These are phyloP conservation scores for Nibea albiflora DNA, from an alignment of 2,113 vertebrate species.

Conservation along the genomic window DNA sequence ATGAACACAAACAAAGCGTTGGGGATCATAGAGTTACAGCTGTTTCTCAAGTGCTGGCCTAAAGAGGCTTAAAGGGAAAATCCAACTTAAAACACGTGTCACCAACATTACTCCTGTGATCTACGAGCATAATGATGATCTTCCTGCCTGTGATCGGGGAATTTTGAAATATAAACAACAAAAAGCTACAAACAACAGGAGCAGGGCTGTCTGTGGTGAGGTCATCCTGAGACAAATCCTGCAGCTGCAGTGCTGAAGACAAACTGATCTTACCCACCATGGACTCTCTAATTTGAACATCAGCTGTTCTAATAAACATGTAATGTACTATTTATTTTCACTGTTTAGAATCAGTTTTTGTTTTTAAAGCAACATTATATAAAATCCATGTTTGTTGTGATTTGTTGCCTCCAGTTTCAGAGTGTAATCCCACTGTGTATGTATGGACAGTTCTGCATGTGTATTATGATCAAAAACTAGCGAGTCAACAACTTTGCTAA, in stretches of 20 bases:
- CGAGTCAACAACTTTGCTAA: too few species aligned
- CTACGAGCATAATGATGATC: slow-evolving; percentile 23
- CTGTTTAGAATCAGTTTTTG: too few species aligned
- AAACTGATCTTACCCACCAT: neutral
- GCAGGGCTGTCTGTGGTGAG: slow-evolving; percentile 9
- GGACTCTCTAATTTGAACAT: too few species aligned
- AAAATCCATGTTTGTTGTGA: too few species aligned
- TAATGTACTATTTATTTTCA: too few species aligned
- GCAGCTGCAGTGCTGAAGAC: slow-evolving; percentile 41
- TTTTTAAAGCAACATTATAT: too few species aligned
- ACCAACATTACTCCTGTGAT: slow-evolving; percentile 42
- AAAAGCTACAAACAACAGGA: slow-evolving; percentile 20
- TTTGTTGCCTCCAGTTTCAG: too few species aligned
- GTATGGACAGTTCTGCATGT: too few species aligned
- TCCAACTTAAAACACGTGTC: slow-evolving; percentile 46
- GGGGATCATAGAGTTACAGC: slow-evolving; percentile 40
- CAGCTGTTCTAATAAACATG: too few species aligned
- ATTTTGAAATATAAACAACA: slow-evolving; percentile 1
- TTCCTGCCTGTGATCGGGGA: slow-evolving; percentile 50
- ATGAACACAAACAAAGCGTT: slow-evolving; percentile 21
- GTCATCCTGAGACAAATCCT: slow-evolving; percentile 40
- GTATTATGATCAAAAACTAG: too few species aligned
- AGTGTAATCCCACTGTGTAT: too few species aligned
- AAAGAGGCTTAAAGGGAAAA: slow-evolving; percentile 53
- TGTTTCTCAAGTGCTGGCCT: slow-evolving; percentile 42